Evolutionary conservation across 2,113 vertebrate genomes (phyloP), one percentile per base, ranked within the genome.

Genomic region (Apodemus speciosus): DNA sequence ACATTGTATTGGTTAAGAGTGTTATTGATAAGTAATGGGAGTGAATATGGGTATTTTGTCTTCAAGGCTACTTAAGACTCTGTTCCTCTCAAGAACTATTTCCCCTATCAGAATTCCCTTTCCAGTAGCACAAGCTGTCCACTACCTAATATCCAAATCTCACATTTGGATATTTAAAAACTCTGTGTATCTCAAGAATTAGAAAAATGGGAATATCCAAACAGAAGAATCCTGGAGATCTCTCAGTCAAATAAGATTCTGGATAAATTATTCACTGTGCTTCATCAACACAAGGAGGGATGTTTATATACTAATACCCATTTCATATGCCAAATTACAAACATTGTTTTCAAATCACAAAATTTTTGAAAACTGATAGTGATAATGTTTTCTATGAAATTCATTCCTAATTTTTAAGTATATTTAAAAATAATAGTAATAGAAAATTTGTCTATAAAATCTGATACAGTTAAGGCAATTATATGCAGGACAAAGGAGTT

Each of bases 121-220:
- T 18, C 4, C 2, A 56, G 18, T 21, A n/a, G 9, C 2, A 56
- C 2, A 20, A 9, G 18, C 0, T 32, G 58, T 35, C 32, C 14
- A 14, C 9, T 51, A 58, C 6, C n/a, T 27, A 21, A 10, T 8
- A 1, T 64, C 11, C 8, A 43, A 43, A 66, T 25, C 66, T 56
- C 51, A 35, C 40, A 84, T 35, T 32, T 66, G 2, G 9, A 46
- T 46, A 53, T 16, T 18, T 90, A 53, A 81, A 30, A 1, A 35
- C 6, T 38, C 30, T 32, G 7, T 40, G 4, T 60, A 38, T 60
- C 79, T 40, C 27, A 60, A 83, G 13, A 62, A 30, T 83, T 90
- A 32, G 69, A 71, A 53, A 9, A 27, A 35, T 11, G 23, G 2
- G 9, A 85, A 11, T 66, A 30, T 73, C 11, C 25, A 21, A 66